Evolutionary conservation across 2,888 invertebrate genomes (phyloP), one percentile per base, ranked within the genome.

Genomic region (Thalpophila matura): DNA sequence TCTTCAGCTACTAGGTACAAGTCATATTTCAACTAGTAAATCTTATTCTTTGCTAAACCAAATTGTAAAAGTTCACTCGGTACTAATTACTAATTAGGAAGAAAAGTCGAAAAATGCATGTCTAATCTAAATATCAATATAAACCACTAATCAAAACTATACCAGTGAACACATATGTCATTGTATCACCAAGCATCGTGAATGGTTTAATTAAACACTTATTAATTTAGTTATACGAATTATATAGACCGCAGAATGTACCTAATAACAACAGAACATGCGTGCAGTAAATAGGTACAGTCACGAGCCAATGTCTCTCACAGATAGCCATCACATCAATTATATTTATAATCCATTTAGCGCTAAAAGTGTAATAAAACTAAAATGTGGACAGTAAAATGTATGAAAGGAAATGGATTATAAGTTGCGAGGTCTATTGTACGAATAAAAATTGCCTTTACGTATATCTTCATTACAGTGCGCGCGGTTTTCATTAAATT

Each of bases 231-330:
- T 24, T 65, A 65, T 73, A 81, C 77, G 71, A 78, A 82, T 83
- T 80, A 75, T 68, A 70, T 71, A 74, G 72, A 86, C 87, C 87
- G 80, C 86, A 86, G 86, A 88, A 86, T 86, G 82, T 83, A 77
- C 73, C 74, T 72, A 78, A 75, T 72, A 77, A 70, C 45, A 75
- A 65, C 63, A 63, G 51, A 58, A 63, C 62, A 47, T 59, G 68
- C 74, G 65, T 77, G 80, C 69, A 72, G 54, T 61, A 68, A 74
- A 76, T 70, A 53, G 63, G 66, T 77, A 79, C 70, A 74, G 65
- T 77, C 69, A 62, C 62, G 54, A 59, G 18, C 38, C 37, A 60
- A 59, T 63, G 66, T 67, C 55, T 67, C 53, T 66, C 10, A 22
- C 7, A 65, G 76, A 75, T 72, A 53, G 22, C 16, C 35, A 72